phyloP scores from a whole-genome alignment of 2,797 vertebrate species.

The Iguana delicatissima region DNA sequence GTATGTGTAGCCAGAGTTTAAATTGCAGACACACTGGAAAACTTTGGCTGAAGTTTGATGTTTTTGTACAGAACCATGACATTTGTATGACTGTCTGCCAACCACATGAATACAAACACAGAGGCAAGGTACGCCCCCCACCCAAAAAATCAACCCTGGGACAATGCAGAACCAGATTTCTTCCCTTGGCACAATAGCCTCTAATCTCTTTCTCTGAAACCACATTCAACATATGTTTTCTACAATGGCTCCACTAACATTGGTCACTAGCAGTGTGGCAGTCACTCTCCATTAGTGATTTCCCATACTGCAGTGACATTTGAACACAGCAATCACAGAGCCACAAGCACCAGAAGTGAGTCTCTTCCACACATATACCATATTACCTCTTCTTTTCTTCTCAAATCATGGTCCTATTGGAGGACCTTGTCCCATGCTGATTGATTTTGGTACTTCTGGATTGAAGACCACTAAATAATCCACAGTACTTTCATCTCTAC shows the following conservation, averaged over 20 bases:
- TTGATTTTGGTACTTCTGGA: neutral
- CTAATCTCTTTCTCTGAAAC: neutral
- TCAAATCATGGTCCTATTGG: neutral
- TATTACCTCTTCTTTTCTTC: neutral
- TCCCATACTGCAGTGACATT: neutral
- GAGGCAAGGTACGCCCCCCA: neutral
- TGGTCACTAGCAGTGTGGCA: neutral
- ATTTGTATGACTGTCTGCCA: neutral
- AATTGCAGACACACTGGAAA: neutral
- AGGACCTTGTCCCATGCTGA: neutral
- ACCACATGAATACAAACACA: neutral
- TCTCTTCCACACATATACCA: neutral
- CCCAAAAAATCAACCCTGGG: neutral
- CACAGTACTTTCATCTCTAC: neutral
- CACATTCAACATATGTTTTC: neutral
- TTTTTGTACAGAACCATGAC: neutral
- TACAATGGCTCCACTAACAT: neutral
- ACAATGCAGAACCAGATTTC: neutral
- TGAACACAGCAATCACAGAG: neutral
- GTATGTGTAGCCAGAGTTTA: too few species aligned
- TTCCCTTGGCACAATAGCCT: neutral
- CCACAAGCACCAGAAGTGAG: too few species aligned
- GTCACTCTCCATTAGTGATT: neutral
- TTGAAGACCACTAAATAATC: neutral
- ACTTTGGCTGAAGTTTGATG: neutral